These are phyloP conservation scores for Oryzias melastigma DNA, from an alignment of 2,113 vertebrate genomes.

Conservation along the genomic window DNA sequence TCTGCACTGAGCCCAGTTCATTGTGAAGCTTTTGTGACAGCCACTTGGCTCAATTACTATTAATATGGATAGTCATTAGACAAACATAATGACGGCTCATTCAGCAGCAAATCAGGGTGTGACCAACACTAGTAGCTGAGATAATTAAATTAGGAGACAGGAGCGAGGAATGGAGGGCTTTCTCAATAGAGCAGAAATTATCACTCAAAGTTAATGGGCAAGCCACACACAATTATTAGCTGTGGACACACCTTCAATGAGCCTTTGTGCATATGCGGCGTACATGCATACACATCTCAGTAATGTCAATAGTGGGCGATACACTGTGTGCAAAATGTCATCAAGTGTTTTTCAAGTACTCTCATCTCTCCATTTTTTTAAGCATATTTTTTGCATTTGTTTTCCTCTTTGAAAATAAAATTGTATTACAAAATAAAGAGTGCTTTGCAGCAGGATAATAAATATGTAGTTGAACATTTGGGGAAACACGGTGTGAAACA, in stretches of 20 bases:
- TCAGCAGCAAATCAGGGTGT: constrained; percentile 56
- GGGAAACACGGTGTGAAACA: constrained; percentile 29
- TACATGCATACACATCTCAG: constrained; percentile 49
- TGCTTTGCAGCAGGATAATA: constrained; percentile 47
- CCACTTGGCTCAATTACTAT: constrained; percentile 56
- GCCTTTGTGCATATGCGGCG: constrained; percentile 25
- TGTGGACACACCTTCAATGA: constrained; percentile 45
- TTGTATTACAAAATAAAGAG: constrained; percentile 49
- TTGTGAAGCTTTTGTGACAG: constrained; percentile 59
- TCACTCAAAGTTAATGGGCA: constrained; percentile 70
- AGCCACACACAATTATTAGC: constrained; percentile 52
- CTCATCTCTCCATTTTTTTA: constrained; percentile 47
- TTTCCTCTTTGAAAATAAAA: constrained; percentile 49
- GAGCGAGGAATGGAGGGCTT: constrained; percentile 56
- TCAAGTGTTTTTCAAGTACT: constrained; percentile 70
- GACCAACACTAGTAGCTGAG: constrained; percentile 60
- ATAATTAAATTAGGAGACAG: constrained; percentile 72
- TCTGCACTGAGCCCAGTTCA: constrained; percentile 44
- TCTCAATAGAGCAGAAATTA: constrained; percentile 53
- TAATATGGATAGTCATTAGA: constrained; percentile 67
- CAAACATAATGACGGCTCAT: constrained; percentile 69
- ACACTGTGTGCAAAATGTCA: constrained; percentile 70
- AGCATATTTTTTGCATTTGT: constrained; percentile 44
- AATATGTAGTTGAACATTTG: constrained; percentile 65
- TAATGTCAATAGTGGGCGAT: constrained; percentile 68